These are phyloP conservation scores for Drosophila nebulosa DNA, from an alignment of 1,140 invertebrate genomes.

Conservation along the genomic window DNA sequence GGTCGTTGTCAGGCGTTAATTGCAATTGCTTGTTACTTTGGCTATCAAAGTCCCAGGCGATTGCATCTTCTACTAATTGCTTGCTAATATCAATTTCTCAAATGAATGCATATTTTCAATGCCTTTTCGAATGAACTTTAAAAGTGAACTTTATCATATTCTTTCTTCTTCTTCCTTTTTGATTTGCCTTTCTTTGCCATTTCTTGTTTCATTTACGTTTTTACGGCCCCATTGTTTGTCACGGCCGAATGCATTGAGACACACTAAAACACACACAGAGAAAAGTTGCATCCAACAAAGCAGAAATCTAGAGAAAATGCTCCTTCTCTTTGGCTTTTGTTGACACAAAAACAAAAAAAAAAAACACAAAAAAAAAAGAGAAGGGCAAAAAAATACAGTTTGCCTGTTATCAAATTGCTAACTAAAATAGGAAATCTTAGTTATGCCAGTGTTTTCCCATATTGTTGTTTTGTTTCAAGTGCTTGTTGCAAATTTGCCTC, in stretches of 20 bases:
- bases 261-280: not conserved
- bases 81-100: slow-evolving; percentile 68
- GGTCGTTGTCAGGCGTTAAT: slow-evolving; percentile 39
- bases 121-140: slow-evolving; percentile 11
- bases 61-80: slow-evolving; percentile 51
- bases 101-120: slow-evolving; percentile 55
- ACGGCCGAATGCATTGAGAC: slow-evolving; percentile 34
- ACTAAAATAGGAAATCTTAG: slow-evolving; percentile 76
- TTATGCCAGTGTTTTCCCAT: slow-evolving; percentile 48
- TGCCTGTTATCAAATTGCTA: slow-evolving; percentile 69
- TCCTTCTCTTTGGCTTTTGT: slow-evolving; percentile 33
- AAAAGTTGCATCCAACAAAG: slow-evolving; percentile 15
- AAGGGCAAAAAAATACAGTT: slow-evolving; percentile 16
- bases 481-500: slow-evolving; percentile 19
- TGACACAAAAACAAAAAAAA: slow-evolving; percentile 32
- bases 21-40: slow-evolving; percentile 37
- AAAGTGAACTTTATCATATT: slow-evolving; percentile 21
- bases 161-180: no score
- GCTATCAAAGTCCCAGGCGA: not conserved
- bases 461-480: slow-evolving; percentile 3
- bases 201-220: slow-evolving; percentile 31
- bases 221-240: slow-evolving; percentile 39
- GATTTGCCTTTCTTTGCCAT: slow-evolving; percentile 1
- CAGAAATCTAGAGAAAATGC: slow-evolving; percentile 28
- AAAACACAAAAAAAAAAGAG: slow-evolving; percentile 30